Base-by-base conservation (phyloP, 2,888 invertebrate genomes). In the Crepidodera aurea region DNA sequence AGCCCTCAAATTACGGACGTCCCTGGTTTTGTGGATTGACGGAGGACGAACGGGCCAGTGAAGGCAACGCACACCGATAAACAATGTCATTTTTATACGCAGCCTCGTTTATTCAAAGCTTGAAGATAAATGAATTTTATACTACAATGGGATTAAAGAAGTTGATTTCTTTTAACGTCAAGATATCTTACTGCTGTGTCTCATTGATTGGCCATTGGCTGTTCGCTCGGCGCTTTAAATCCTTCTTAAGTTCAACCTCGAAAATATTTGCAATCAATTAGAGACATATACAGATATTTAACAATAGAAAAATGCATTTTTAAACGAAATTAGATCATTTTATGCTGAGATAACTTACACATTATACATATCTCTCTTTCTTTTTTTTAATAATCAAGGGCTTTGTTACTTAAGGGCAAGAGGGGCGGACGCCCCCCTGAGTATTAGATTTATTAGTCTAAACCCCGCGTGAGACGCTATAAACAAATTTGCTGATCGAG, bases 21-120 rank as follows among this genome's bases (percentile, higher is more conserved):
- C 57, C 46, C 15, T 57, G 57, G 10, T 15, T 48, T 19, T 1
- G 48, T 16, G 12, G 56, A 56, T 56, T 57, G 57, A 57, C 57
- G 18, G 19, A 48, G 50, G 39, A 57, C 62, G 62, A 57, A 64
- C 63, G 51, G 50, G 60, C 37, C 50, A 50, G 53, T 64, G 51
- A 56, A 64, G 51, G 29, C 58, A 63, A 55, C 63, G 59, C 59
- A 59, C 54, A 63, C 55, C 64, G 56, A 62, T 65, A 62, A 67
- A 71, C 67, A 69, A 69, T 68, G 70, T 67, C 67, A 70, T 71
- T 71, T 72, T 71, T 71, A 71, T 71, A 71, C 69, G 60, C 62
- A 67, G 61, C 59, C 71, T 72, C 69, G 70, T 71, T 71, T 71
- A 71, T 71, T 71, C 70, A 71, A 71, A 72, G 65, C 67, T 66